Percentiles rank a stretch among this genome's conserved stretches.
Evolutionary conservation across 2,113 vertebrate genomes (phyloP).

Genomic region (Rhabdomys dilectus): DNA sequence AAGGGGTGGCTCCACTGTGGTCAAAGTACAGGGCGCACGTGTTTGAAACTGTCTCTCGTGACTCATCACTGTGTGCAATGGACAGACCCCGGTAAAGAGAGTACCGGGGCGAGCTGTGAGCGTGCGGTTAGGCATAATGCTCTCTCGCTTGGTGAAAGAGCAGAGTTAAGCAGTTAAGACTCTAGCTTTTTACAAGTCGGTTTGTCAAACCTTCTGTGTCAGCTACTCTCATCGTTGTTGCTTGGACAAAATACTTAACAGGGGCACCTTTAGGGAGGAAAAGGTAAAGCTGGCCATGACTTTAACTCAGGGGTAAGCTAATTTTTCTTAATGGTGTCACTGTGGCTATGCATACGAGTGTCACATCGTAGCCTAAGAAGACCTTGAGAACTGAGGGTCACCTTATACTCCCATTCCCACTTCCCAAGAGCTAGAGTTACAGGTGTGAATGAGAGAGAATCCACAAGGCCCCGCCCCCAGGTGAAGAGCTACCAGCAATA

Average conservation of each 20-base stretch:
- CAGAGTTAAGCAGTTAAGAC: neutral
- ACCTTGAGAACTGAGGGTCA: neutral
- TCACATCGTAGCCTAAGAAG: neutral
- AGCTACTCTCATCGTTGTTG: neutral
- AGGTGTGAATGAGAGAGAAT: neutral
- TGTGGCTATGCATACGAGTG: neutral
- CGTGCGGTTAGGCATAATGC: neutral
- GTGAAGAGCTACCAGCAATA: neutral
- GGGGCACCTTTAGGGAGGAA: neutral
- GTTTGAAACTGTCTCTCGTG: neutral
- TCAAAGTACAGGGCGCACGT: neutral
- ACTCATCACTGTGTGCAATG: neutral
- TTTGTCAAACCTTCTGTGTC: neutral
- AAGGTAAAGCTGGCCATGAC: neutral
- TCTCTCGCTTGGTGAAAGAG: neutral
- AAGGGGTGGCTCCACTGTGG: neutral
- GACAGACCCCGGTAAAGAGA: neutral
- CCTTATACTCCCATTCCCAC: neutral
- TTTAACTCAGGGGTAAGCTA: neutral
- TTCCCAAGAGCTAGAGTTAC: neutral
- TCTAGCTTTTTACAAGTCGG: neutral
- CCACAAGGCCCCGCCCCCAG: neutral
- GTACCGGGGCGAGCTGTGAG: neutral
- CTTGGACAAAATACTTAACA: neutral
- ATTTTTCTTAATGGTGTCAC: neutral